Percentiles rank a stretch among this genome's conserved stretches.
Evolutionary conservation across 1,140 invertebrate genomes (phyloP).

Genomic region (Diabrotica undecimpunctata): DNA sequence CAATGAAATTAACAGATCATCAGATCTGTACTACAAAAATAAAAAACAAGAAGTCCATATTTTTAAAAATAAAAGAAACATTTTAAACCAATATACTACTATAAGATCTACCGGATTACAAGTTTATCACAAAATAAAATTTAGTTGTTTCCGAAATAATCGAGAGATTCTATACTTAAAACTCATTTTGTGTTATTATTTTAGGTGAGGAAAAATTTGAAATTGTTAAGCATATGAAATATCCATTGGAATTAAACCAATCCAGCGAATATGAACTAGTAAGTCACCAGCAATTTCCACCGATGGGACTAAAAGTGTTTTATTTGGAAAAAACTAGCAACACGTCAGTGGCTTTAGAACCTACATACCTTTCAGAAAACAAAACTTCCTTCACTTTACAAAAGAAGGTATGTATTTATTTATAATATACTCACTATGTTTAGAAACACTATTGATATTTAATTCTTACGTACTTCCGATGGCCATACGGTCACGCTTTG

Average conservation of each 20-base stretch:
- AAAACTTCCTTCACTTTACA: not conserved
- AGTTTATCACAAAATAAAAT: not conserved
- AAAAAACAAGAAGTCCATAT: too few relatives aligned
- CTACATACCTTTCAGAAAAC: not conserved
- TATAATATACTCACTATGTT: not conserved
- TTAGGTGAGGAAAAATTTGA: not conserved
- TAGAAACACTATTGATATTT: not conserved
- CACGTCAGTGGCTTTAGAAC: not conserved
- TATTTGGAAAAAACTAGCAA: not conserved
- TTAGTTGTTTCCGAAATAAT: not conserved
- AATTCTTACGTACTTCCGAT: too few relatives aligned
- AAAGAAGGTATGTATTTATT: not conserved
- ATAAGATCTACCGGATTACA: too few relatives aligned
- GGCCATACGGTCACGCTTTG: too few relatives aligned
- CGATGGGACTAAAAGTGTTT: not conserved
- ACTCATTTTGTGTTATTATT: not conserved
- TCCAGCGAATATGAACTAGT: not conserved
- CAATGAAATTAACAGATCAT: too few relatives aligned
- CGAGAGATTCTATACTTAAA: not conserved
- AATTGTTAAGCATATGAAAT: slow-evolving; percentile 1
- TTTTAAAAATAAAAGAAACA: too few relatives aligned
- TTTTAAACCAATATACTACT: too few relatives aligned
- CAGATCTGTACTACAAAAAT: too few relatives aligned
- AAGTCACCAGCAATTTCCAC: not conserved
- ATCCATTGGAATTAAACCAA: not conserved